Evolutionary conservation across 2,113 vertebrate genomes (phyloP).

Genomic region (Eudyptes chrysolophus): DNA sequence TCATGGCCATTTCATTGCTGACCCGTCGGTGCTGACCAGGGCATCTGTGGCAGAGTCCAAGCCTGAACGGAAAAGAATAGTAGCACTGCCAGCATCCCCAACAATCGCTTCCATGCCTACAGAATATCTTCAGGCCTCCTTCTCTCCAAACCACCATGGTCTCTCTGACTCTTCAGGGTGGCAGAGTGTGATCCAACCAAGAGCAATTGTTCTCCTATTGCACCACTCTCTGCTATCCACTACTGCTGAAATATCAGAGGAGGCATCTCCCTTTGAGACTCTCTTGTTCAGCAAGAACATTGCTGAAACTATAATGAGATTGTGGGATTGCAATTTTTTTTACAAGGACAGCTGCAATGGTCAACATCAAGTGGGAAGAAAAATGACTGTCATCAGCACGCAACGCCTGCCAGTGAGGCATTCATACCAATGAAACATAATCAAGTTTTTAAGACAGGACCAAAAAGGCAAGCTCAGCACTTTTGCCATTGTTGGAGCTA

Average conservation of each 20-base stretch:
- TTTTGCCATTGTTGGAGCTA: neutral
- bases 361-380: neutral
- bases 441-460: constrained; percentile 13
- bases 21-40: neutral
- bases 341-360: neutral
- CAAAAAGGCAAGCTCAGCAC: neutral
- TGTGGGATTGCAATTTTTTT: neutral
- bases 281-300: neutral
- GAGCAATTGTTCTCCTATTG: neutral
- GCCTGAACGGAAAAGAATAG: accelerated
- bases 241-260: neutral
- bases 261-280: neutral
- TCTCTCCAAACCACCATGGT: neutral
- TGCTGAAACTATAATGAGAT: neutral
- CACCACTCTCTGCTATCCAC: neutral
- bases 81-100: neutral
- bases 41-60: neutral
- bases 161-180: neutral
- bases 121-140: neutral
- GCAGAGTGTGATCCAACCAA: neutral
- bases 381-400: constrained; percentile 25
- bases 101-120: neutral
- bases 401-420: neutral
- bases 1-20: neutral
- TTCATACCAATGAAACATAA: constrained; percentile 5